Evolutionary conservation across 2,113 vertebrate genomes (phyloP).

Genomic region (Lipotes vexillifer): DNA sequence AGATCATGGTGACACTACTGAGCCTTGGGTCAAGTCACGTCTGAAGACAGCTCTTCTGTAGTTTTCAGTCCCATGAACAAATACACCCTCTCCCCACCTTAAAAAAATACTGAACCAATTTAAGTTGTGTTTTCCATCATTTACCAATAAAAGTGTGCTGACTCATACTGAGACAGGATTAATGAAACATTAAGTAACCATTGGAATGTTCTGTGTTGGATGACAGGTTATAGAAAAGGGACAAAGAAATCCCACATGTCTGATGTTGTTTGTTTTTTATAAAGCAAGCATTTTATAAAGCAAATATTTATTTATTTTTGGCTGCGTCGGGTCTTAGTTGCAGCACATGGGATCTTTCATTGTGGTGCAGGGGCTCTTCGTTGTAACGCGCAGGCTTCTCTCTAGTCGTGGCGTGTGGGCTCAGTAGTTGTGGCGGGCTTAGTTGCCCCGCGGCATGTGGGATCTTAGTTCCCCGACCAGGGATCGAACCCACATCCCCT

Average conservation of each 20-base stretch:
- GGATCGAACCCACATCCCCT: too few relatives aligned
- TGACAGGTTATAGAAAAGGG: neutral
- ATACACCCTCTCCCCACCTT: neutral
- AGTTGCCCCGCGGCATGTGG: too few relatives aligned
- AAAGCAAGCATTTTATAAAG: too few relatives aligned
- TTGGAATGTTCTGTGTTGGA: neutral
- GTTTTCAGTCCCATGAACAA: neutral
- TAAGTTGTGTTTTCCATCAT: neutral
- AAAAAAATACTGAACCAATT: neutral
- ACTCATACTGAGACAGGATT: neutral
- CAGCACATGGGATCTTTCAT: too few relatives aligned
- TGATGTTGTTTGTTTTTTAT: too few relatives aligned
- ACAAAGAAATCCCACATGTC: neutral
- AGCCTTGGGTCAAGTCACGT: neutral
- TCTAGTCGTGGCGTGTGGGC: too few relatives aligned
- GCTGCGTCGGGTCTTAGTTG: too few relatives aligned
- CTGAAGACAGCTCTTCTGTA: neutral
- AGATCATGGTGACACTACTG: neutral
- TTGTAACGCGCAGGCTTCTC: too few relatives aligned
- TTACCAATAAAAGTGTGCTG: neutral
- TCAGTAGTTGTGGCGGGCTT: too few relatives aligned
- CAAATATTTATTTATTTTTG: too few relatives aligned
- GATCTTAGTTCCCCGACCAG: too few relatives aligned
- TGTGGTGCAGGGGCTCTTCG: too few relatives aligned
- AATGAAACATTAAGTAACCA: neutral